phyloP scores from a whole-genome alignment of 2,113 vertebrate species.

The Lycaon pictus region DNA sequence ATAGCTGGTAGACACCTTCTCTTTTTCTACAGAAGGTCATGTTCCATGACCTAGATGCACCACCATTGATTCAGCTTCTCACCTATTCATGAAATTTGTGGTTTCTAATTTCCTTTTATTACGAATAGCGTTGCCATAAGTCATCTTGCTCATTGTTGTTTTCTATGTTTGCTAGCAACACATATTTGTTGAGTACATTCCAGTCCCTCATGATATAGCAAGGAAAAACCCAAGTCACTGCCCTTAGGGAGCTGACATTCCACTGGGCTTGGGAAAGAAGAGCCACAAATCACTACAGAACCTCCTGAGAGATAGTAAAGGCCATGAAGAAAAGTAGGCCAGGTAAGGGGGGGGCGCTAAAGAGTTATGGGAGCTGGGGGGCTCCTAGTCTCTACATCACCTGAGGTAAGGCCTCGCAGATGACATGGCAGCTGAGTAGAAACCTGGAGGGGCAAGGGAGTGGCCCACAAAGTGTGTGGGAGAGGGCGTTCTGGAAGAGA shows the following conservation, averaged over 20 bases:
- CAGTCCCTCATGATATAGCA: neutral
- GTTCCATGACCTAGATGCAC: no score
- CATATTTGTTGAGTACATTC: neutral
- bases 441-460: neutral
- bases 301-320: neutral
- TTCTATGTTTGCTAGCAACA: neutral
- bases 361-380: fast-evolving
- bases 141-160: neutral
- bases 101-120: neutral
- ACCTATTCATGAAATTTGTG: neutral
- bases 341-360: no score
- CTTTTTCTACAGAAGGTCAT: neutral
- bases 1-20: neutral
- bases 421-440: fast-evolving
- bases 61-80: neutral
- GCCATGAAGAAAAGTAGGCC: neutral
- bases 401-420: neutral
- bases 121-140: neutral
- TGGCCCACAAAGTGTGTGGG: fast-evolving
- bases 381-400: neutral
- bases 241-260: neutral
- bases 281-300: neutral
- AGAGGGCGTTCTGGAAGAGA: neutral
- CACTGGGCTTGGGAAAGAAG: neutral
- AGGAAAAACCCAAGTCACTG: neutral